Conservation (phyloP, 2,797 vertebrate genomes). For the Oceanodroma leucorhoa region DNA sequence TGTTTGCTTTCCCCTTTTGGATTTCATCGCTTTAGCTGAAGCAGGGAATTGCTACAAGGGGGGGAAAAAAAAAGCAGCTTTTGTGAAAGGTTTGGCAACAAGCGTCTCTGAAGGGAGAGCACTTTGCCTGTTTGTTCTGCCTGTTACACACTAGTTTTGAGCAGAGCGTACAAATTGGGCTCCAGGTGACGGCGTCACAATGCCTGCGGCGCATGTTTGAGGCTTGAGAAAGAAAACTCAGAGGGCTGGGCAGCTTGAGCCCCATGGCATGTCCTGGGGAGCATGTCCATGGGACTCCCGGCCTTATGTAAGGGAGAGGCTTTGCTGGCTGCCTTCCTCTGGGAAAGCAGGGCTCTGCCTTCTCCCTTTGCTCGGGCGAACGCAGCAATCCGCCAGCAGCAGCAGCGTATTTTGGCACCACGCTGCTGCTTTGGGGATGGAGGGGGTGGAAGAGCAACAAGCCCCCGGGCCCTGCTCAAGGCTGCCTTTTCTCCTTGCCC, state of each 20-base stretch:
- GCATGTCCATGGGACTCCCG: background rate
- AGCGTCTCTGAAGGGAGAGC: background rate
- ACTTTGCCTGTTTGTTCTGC: background rate
- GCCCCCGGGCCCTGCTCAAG: fast-evolving
- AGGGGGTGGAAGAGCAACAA: background rate
- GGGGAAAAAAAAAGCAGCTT: background rate
- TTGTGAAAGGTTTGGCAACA: conserved; percentile 41
- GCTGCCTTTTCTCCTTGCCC: background rate
- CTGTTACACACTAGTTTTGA: background rate
- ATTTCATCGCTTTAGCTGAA: background rate
- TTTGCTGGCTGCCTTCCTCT: conserved; percentile 2
- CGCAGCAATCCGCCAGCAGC: background rate
- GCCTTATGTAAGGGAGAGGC: background rate
- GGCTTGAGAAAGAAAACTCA: background rate
- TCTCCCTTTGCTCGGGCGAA: background rate
- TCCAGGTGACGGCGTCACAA: fast-evolving
- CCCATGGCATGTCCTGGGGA: background rate
- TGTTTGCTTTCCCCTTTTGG: conserved; percentile 44
- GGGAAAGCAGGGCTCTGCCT: background rate
- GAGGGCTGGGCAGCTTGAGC: background rate
- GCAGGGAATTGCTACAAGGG: background rate
- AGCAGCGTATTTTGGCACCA: background rate
- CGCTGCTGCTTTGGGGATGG: background rate
- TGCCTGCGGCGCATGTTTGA: fast-evolving
- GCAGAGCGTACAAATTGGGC: background rate